Base-by-base conservation (phyloP, 2,113 vertebrate species). In the Stegastes partitus region DNA sequence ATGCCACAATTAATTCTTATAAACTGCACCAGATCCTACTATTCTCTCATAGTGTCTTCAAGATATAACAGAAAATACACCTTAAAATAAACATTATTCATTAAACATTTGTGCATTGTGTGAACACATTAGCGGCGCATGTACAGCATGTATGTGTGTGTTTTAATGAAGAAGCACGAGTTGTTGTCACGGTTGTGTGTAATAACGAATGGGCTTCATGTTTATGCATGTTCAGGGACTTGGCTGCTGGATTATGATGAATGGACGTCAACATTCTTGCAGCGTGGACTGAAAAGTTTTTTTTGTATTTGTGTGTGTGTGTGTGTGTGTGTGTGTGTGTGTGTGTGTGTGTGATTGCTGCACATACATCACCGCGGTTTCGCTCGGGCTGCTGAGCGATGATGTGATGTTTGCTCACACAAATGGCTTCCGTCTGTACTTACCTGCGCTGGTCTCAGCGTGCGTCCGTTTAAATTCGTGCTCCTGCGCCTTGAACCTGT, bases 171-270 rank as follows among this genome's bases (percentile, higher is more conserved):
- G 42, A 70, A 21, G 16, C 19, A 71, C 78, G 18, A 55, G 22
- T 55, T 16, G 9, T 12, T 34, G 10, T 53, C 3, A 19, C 28
- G 39, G 16, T 31, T 49, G 49, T 50, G 62, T 81, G 28, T 62
- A 21, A 65, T 79, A 71, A 87, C 77, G 77, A 37, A 39, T 56
- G 44, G 22, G 12, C 57, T 16, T 81, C 74, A 83, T 87, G 75
- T 78, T 81, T 70, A 83, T 83, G 67, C 70, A 81, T 87, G 49
- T 71, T 21, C 16, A 58, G 57, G 56, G 26, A 75, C 50, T 55
- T 39, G 53, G 68, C 45, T 23, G 56, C 54, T 78, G 66, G 71
- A 75, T 66, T 61, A 49, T 69, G 66, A 81, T 68, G 54, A 51
- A 65, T 67, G 34, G 23, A 0, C 54, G 42, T 77, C 18, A 76